phyloP scores from a whole-genome alignment of 2,797 vertebrate species.

The Pseudocheirus occidentalis region DNA sequence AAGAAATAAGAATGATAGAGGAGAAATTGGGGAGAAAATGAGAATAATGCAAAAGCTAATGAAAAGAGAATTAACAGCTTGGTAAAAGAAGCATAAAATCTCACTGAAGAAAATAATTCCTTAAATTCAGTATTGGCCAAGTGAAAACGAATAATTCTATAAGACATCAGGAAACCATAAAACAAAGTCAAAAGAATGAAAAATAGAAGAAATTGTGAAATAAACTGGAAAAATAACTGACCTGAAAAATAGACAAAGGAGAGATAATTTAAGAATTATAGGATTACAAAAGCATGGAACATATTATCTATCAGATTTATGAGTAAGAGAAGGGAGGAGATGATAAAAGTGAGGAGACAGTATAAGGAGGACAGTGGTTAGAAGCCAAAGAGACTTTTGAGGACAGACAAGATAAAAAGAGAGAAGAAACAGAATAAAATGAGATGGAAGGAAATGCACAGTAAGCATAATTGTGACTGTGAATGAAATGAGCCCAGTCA shows the following conservation, averaged over 20 bases:
- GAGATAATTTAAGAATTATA: background rate
- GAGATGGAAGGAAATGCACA: no score
- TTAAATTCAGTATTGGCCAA: background rate
- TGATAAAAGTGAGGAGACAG: background rate
- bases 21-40: no score
- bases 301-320: background rate
- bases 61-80: no score
- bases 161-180: background rate
- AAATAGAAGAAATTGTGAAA: background rate
- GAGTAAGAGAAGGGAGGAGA: background rate
- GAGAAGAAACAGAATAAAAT: background rate
- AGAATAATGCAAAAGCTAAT: no score
- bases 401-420: background rate
- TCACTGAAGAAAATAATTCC: no score
- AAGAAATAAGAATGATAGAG: no score
- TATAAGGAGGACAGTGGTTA: background rate
- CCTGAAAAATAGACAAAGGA: background rate
- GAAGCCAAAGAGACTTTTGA: background rate
- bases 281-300: background rate
- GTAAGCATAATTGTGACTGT: background rate
- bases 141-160: background rate
- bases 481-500: background rate
- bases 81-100: no score
- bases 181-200: background rate
- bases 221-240: background rate